A percentile compares a stretch with the other conserved stretches of the same genome.
Evolutionary conservation across 2,797 vertebrate genomes (phyloP).

Genomic region (Mionectes olivaceus): DNA sequence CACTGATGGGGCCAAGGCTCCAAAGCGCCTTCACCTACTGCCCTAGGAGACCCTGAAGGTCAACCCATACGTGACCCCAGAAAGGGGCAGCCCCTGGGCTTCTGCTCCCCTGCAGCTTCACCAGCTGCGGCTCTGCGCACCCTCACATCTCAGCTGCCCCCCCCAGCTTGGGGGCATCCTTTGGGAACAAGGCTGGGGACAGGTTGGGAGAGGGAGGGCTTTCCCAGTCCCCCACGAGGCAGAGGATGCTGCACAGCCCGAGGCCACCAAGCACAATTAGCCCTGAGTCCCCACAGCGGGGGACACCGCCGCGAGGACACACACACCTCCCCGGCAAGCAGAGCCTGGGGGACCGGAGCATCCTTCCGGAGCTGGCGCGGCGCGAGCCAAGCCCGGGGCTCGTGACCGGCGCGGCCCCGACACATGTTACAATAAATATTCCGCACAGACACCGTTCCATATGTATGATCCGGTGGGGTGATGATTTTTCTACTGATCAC

Average conservation of each 20-base stretch:
- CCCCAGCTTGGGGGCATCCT: neutral
- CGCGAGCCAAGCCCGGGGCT: neutral
- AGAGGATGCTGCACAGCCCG: neutral
- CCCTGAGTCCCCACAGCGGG: neutral
- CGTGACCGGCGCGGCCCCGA: constrained; percentile 17
- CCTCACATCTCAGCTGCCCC: neutral
- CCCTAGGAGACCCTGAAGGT: neutral
- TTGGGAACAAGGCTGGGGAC: neutral
- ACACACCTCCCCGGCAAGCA: neutral
- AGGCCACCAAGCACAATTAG: neutral
- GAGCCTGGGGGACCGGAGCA: neutral
- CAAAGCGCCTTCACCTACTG: fast-evolving
- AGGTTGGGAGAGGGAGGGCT: neutral
- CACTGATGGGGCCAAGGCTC: neutral
- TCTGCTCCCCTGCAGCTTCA: neutral
- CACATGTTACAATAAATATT: constrained; percentile 78
- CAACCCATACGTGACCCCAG: neutral
- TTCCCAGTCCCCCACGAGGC: neutral
- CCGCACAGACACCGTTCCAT: constrained; percentile 78
- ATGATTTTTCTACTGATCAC: constrained; percentile 79
- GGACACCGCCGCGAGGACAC: fast-evolving
- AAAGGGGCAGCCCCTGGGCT: neutral
- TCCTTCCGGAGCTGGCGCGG: neutral
- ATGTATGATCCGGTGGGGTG: constrained; percentile 79
- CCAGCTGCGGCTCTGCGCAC: neutral